phyloP scores from a whole-genome alignment of 2,888 invertebrate genomes.

The Diplazon laetatorius region DNA sequence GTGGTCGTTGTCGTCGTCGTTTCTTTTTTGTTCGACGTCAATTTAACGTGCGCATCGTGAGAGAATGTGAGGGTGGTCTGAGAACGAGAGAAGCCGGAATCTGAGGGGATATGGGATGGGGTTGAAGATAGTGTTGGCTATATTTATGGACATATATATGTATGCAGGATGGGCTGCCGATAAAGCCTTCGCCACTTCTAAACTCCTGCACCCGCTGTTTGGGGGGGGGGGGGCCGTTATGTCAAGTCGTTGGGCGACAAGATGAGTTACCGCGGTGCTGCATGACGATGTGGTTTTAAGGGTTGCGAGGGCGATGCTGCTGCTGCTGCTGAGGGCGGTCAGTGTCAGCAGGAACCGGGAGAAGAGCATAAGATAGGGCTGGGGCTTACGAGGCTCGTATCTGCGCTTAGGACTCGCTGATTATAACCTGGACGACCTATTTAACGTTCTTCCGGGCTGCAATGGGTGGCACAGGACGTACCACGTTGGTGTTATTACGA shows the following conservation, averaged over 20 bases:
- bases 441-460: conserved; percentile 45
- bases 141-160: no score
- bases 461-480: neutral
- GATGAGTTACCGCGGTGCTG: conserved; percentile 27
- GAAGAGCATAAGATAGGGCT: neutral
- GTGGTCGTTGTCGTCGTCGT: conserved; percentile 34
- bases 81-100: neutral
- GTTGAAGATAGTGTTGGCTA: conserved; percentile 2
- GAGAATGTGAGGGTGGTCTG: conserved; percentile 14
- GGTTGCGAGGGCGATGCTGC: neutral
- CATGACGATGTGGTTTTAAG: conserved; percentile 13
- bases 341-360: conserved; percentile 5
- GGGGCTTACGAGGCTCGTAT: neutral
- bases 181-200: conserved; percentile 45
- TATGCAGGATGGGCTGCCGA: conserved; percentile 40
- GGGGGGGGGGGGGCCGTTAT: conserved; percentile 35
- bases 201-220: conserved; percentile 35
- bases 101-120: neutral
- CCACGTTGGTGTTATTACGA: conserved; percentile 21
- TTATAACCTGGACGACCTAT: conserved; percentile 53
- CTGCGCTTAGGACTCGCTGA: conserved; percentile 16
- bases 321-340: neutral
- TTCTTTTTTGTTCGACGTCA: conserved; percentile 53
- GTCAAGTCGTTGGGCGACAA: conserved; percentile 32
- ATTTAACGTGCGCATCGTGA: conserved; percentile 35